phyloP scores from a whole-genome alignment of 2,888 invertebrate species.

The Mayetiola destructor region DNA sequence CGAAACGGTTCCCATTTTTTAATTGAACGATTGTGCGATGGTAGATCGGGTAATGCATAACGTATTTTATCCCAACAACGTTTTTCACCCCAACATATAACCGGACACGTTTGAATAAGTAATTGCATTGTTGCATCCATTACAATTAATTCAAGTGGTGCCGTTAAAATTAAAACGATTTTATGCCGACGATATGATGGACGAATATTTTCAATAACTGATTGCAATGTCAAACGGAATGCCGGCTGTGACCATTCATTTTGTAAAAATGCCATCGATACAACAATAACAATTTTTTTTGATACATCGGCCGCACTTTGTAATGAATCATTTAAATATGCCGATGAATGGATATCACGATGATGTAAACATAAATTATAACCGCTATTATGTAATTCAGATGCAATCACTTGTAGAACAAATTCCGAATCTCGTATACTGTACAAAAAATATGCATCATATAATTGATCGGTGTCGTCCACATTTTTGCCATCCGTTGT shows the following conservation, averaged over 20 bases:
- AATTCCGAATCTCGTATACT: slow-evolving; percentile 64
- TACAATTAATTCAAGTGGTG: slow-evolving; percentile 54
- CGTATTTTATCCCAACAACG: slow-evolving; percentile 82
- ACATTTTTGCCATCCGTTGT: not conserved
- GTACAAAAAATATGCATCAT: slow-evolving; percentile 80
- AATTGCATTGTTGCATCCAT: slow-evolving; percentile 63
- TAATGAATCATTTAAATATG: slow-evolving; percentile 35
- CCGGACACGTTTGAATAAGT: slow-evolving; percentile 54
- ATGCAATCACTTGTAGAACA: slow-evolving; percentile 52
- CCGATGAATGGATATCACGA: slow-evolving; percentile 38
- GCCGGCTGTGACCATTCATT: slow-evolving; percentile 74
- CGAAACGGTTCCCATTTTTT: slow-evolving; percentile 15
- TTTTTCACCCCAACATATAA: slow-evolving; percentile 65
- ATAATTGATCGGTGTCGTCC: slow-evolving; percentile 46
- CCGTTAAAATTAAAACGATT: slow-evolving; percentile 41
- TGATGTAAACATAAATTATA: slow-evolving; percentile 51
- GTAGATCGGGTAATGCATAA: slow-evolving; percentile 62
- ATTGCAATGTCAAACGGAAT: slow-evolving; percentile 64
- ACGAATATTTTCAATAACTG: slow-evolving; percentile 51
- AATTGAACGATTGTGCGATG: slow-evolving; percentile 14
- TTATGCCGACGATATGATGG: slow-evolving; percentile 48
- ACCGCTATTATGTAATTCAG: slow-evolving; percentile 53
- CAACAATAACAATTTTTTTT: slow-evolving; percentile 59
- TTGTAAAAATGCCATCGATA: slow-evolving; percentile 65
- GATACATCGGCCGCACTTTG: slow-evolving; percentile 41